These are phyloP conservation scores for Coreoperca whiteheadi DNA, from an alignment of 2,113 vertebrate species.

Conservation along the genomic window DNA sequence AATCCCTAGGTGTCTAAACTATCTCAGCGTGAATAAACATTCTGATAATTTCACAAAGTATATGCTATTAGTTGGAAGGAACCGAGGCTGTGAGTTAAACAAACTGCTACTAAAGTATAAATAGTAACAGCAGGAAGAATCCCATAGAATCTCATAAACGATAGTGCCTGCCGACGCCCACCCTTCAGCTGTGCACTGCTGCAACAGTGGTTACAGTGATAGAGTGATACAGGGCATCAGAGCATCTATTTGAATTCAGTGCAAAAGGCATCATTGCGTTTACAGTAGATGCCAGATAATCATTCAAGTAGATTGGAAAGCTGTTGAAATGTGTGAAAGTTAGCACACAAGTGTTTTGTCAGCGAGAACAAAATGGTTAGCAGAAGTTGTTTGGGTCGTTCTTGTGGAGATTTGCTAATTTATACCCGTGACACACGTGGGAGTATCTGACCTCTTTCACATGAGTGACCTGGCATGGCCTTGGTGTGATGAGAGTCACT, in stretches of 20 bases:
- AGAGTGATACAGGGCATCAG: conserved; percentile 33
- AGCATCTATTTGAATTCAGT: conserved; percentile 12
- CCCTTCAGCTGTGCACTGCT: conserved; percentile 60
- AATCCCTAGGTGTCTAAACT: not conserved
- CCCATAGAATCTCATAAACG: conserved; percentile 52
- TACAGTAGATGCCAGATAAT: conserved; percentile 14
- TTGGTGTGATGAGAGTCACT: conserved; percentile 55
- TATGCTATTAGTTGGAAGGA: conserved; percentile 19
- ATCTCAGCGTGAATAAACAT: not conserved
- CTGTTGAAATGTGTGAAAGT: conserved; percentile 13
- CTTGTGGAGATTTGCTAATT: conserved; percentile 54
- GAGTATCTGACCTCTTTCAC: conserved; percentile 72
- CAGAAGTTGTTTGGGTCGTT: conserved; percentile 30
- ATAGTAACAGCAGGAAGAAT: conserved; percentile 67
- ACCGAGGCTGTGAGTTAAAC: conserved; percentile 38
- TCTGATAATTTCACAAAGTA: not conserved
- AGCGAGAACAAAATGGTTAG: conserved; percentile 8
- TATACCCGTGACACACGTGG: conserved; percentile 52
- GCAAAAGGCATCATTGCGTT: conserved; percentile 24
- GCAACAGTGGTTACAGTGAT: conserved; percentile 26
- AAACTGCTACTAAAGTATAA: conserved; percentile 61
- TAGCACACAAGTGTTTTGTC: conserved; percentile 10
- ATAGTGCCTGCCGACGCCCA: conserved; percentile 59
- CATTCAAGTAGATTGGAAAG: not conserved
- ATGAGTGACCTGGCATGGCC: conserved; percentile 71